These are phyloP conservation scores for Austrolebias charrua DNA, from an alignment of 2,797 vertebrate genomes.

Conservation along the genomic window DNA sequence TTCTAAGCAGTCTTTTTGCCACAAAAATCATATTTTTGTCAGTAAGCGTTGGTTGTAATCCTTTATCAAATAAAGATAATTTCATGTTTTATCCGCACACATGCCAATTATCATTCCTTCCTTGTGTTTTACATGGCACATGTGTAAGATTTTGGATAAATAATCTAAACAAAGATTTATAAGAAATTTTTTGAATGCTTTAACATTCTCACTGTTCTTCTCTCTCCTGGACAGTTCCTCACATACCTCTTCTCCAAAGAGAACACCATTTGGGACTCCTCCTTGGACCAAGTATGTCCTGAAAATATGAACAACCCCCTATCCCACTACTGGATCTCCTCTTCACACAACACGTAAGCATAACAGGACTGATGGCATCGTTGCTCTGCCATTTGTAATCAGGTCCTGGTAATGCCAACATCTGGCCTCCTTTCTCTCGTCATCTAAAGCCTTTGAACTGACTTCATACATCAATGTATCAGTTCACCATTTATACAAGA, in stretches of 20 bases:
- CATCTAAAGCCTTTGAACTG: conserved; percentile 35
- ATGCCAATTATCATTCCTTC: no score
- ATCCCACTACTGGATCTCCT: conserved; percentile 99
- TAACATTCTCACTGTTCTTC: background rate
- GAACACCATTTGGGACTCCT: conserved; percentile 92
- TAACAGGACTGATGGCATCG: conserved; percentile 1
- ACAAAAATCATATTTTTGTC: no score
- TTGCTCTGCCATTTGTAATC: conserved; percentile 19
- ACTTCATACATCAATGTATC: conserved; percentile 43
- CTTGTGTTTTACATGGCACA: no score
- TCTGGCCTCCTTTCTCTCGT: conserved; percentile 20
- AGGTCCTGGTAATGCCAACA: conserved; percentile 21
- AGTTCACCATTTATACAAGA: conserved; percentile 49
- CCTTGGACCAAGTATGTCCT: conserved; percentile 85
- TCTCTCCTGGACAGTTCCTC: conserved; percentile 82
- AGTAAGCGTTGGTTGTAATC: no score
- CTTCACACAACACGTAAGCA: conserved; percentile 98
- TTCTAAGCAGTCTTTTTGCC: no score
- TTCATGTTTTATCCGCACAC: no score
- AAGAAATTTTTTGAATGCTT: background rate
- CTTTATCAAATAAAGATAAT: no score
- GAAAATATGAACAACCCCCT: conserved; percentile 97
- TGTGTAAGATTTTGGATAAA: background rate
- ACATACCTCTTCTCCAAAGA: conserved; percentile 99
- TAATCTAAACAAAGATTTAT: background rate